Evolutionary conservation across 2,888 invertebrate genomes (phyloP).

Genomic region (Mayetiola destructor): DNA sequence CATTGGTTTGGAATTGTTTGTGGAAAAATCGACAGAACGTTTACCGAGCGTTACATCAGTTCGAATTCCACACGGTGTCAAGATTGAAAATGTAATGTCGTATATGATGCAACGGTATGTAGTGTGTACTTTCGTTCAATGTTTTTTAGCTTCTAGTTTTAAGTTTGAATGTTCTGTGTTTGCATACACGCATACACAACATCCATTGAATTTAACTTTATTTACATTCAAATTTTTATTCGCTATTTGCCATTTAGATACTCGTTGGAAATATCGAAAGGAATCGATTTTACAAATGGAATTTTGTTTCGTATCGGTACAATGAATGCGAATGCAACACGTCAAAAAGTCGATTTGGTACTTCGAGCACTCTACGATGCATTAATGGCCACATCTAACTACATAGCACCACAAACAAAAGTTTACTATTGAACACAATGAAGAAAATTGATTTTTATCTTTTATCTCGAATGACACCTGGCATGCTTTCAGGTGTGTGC

Average conservation of each 20-base stretch:
- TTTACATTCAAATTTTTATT: not conserved
- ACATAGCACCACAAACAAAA: not conserved
- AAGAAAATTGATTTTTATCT: too few relatives aligned
- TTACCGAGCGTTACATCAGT: constrained; percentile 56
- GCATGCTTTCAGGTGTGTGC: too few relatives aligned
- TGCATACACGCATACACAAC: too few relatives aligned
- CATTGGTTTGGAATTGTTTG: constrained; percentile 54
- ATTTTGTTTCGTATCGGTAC: constrained; percentile 71
- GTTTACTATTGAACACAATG: constrained; percentile 10
- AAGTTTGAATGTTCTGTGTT: not conserved
- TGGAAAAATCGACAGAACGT: constrained; percentile 49
- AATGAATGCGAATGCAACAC: constrained; percentile 50
- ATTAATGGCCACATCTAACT: constrained; percentile 6
- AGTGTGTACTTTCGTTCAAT: not conserved
- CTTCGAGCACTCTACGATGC: constrained; percentile 31
- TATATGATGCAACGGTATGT: constrained; percentile 51
- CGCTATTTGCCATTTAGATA: constrained; percentile 26
- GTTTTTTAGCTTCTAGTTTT: not conserved
- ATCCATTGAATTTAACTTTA: not conserved
- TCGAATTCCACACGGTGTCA: constrained; percentile 46
- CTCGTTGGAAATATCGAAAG: constrained; percentile 62
- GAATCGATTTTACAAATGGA: constrained; percentile 66
- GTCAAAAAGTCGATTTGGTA: constrained; percentile 32
- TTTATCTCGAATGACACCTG: too few relatives aligned
- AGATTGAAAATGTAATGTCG: constrained; percentile 45